Percentiles rank a stretch among this genome's conserved stretches.
Evolutionary conservation across 2,888 invertebrate genomes (phyloP).

Genomic region (Gandaritis pyraliata): DNA sequence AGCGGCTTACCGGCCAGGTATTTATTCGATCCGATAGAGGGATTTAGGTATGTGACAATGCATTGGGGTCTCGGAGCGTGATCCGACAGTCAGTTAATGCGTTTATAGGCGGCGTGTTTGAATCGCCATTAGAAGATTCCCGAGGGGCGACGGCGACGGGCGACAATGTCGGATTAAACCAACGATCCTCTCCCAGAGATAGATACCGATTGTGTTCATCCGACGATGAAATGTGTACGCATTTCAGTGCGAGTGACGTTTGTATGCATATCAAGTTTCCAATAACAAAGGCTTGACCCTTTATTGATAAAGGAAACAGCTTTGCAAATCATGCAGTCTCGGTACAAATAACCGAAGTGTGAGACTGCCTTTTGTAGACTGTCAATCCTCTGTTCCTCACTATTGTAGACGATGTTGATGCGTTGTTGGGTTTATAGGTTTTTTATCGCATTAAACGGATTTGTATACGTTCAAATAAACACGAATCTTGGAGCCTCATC

Average conservation of each 20-base stretch:
- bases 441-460: constrained; percentile 3
- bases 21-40: constrained; percentile 46
- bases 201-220: constrained; percentile 40
- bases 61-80: constrained; percentile 45
- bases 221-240: constrained; percentile 34
- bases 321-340: constrained; percentile 27
- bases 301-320: constrained; percentile 30
- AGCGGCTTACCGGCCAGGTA: constrained; percentile 35
- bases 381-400: constrained; percentile 8
- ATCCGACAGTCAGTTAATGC: constrained; percentile 71
- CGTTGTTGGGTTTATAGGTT: constrained; percentile 11
- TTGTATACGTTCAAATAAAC: constrained; percentile 10
- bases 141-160: constrained; percentile 39
- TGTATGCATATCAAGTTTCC: constrained; percentile 30
- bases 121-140: constrained; percentile 60
- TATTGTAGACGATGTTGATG: constrained; percentile 5
- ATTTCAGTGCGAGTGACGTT: constrained; percentile 28
- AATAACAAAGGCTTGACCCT: constrained; percentile 33
- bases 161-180: constrained; percentile 59
- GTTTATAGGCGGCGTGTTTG: constrained; percentile 73
- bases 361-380: constrained; percentile 12
- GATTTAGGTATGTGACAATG: constrained; percentile 57
- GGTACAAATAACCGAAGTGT: constrained; percentile 17
- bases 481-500: not conserved
- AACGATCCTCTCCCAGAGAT: constrained; percentile 41